Evolutionary conservation across 2,888 invertebrate genomes (phyloP).

Genomic region (Drosophila austrosaltans): DNA sequence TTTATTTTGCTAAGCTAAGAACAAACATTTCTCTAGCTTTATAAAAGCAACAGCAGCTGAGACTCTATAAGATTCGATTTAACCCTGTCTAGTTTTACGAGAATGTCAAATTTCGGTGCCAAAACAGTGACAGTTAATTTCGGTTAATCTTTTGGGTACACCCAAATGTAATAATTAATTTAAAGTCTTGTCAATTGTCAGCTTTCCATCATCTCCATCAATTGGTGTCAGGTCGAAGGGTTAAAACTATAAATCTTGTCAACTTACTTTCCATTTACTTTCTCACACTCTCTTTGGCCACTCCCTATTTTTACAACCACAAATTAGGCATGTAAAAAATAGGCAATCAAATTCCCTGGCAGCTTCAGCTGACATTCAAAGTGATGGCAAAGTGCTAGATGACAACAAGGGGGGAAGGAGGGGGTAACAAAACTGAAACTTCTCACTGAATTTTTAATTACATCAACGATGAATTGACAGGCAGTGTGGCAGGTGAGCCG

Average conservation of each 20-base stretch:
- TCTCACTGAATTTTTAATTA: conserved; percentile 63
- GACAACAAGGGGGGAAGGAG: background rate
- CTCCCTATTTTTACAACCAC: conserved; percentile 16
- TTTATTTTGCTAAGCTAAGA: too few relatives aligned
- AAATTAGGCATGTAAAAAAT: conserved; percentile 29
- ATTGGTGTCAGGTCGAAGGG: conserved; percentile 18
- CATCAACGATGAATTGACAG: conserved; percentile 63
- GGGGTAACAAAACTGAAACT: conserved; percentile 1
- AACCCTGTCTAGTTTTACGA: too few relatives aligned
- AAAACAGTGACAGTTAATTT: background rate
- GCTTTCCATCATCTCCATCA: conserved; percentile 10
- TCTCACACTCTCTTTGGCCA: background rate
- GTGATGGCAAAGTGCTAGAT: background rate
- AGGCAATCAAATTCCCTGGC: conserved; percentile 23
- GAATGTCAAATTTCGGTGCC: background rate
- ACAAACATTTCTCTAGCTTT: too few relatives aligned
- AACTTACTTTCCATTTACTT: background rate
- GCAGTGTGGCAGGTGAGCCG: conserved; percentile 55
- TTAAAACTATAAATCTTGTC: conserved; percentile 41
- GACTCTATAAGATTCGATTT: too few relatives aligned
- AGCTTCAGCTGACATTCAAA: conserved; percentile 28
- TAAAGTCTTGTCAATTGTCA: conserved; percentile 8
- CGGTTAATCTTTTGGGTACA: background rate
- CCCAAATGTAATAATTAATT: conserved; percentile 7
- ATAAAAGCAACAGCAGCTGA: too few relatives aligned